Base-by-base conservation (phyloP, 2,888 invertebrate species). In the Sycophila texana region DNA sequence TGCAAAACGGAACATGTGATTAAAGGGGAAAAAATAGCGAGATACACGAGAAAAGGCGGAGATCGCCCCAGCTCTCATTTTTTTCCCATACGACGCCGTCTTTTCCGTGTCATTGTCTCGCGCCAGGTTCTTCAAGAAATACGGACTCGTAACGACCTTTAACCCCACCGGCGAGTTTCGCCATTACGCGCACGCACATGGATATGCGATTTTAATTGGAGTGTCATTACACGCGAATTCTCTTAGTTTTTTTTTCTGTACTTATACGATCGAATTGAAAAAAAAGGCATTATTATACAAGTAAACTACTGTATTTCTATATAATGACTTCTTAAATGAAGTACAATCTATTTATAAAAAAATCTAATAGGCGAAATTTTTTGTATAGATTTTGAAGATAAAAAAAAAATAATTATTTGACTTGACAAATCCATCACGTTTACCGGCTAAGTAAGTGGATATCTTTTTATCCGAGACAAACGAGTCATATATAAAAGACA, bases 51-150 rank as follows among this genome's bases (percentile, higher is more conserved):
- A 49, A 47, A 57, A 47, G 30, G 12, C 10, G 16, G 58, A 66
- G 58, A n/a, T 18, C 18, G 51, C 53, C 16, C 67, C 30, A 22
- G 22, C 67, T 66, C 49, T 65, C 51, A 61, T 30, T 67, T 22
- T 66, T 30, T 47, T 66, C 61, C 18, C 51, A 53, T 53, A 74
- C 66, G 58, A 39, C 57, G 49, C 57, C 72, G 66, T 53, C 72
- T 80, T 68, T 77, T 73, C 68, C 73, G 68, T 63, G 68, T 74
- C 73, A 74, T 80, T 80, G 68, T 77, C 61, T 67, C 18, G 55
- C 7, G 58, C 12, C 51, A 51, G 14, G 57, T 51, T 63, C 72
- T 72, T 76, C 75, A 63, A 72, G 72, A 76, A 74, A 73, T 65
- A 20, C 30, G 61, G 57, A 12, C 53, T 49, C 51, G n/a, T 47